Evolutionary conservation across 1,140 invertebrate genomes (phyloP).

Genomic region (Zaprionus lachaisei): DNA sequence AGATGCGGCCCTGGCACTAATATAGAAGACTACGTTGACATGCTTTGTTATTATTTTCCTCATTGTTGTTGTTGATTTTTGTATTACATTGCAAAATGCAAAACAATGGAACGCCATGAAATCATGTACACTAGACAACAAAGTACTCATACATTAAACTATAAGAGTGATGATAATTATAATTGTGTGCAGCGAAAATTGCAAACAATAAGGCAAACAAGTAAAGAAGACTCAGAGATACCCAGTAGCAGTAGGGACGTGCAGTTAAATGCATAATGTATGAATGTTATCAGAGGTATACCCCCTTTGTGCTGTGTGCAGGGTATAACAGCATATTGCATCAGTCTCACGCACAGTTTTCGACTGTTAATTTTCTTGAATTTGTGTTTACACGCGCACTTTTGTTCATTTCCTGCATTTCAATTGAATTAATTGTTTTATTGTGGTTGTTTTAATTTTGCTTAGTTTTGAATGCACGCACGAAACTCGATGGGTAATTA

Average conservation of each 20-base stretch:
- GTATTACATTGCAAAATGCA: conserved; percentile 51
- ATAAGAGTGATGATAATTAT: conserved; percentile 38
- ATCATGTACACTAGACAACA: conserved; percentile 34
- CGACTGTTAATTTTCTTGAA: conserved; percentile 45
- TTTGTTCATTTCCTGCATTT: conserved; percentile 47
- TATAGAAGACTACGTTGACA: conserved; percentile 10
- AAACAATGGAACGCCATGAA: conserved; percentile 47
- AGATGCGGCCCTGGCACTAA: conserved; percentile 28
- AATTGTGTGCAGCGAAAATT: conserved; percentile 44
- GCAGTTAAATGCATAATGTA: not conserved
- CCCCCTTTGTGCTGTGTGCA: not conserved
- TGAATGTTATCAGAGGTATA: not conserved
- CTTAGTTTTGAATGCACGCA: conserved; percentile 39
- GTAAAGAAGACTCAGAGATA: not conserved
- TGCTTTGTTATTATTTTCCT: conserved; percentile 22
- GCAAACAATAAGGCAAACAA: conserved; percentile 28
- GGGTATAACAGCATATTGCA: not conserved
- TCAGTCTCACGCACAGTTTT: conserved; percentile 18
- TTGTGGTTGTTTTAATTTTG: conserved; percentile 26
- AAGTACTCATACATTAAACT: conserved; percentile 7
- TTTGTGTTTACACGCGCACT: conserved; percentile 41
- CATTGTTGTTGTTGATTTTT: conserved; percentile 34
- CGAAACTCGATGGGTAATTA: conserved; percentile 26
- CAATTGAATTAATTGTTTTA: conserved; percentile 38
- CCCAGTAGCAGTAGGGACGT: not conserved